phyloP scores from a whole-genome alignment of 2,797 vertebrate species.

The Accipiter minullus region DNA sequence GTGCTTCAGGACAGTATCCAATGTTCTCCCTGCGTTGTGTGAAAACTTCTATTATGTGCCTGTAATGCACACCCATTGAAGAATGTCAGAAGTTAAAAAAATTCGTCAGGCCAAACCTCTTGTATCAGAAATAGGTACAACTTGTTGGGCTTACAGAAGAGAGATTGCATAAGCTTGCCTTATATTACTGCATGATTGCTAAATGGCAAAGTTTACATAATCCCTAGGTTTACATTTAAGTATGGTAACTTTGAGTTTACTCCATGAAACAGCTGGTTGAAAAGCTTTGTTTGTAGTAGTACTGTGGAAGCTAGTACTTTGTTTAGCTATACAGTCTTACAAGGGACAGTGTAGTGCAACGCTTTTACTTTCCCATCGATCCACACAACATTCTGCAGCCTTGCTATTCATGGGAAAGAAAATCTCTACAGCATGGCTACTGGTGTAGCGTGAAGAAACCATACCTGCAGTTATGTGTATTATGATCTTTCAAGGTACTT shows the following conservation, averaged over 20 bases:
- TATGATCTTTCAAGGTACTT: background rate
- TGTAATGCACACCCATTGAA: background rate
- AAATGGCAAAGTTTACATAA: background rate
- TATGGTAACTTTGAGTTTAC: background rate
- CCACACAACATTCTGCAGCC: background rate
- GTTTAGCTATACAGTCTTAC: background rate
- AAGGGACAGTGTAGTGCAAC: background rate
- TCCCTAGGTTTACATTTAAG: background rate
- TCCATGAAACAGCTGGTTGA: background rate
- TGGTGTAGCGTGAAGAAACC: background rate
- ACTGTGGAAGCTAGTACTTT: background rate
- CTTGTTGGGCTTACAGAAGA: background rate
- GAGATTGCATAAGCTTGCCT: background rate
- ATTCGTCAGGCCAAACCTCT: background rate
- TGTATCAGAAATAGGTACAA: background rate
- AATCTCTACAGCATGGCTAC: background rate
- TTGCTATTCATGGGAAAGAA: background rate
- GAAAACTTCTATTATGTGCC: background rate
- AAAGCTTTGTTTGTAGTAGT: background rate
- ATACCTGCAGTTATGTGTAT: background rate
- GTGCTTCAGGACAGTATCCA: background rate
- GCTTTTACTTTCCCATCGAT: background rate
- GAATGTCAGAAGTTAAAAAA: background rate
- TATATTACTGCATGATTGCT: background rate
- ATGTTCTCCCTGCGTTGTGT: background rate